Conservation (phyloP, 2,113 vertebrate species). For the Bambusicola thoracicus region DNA sequence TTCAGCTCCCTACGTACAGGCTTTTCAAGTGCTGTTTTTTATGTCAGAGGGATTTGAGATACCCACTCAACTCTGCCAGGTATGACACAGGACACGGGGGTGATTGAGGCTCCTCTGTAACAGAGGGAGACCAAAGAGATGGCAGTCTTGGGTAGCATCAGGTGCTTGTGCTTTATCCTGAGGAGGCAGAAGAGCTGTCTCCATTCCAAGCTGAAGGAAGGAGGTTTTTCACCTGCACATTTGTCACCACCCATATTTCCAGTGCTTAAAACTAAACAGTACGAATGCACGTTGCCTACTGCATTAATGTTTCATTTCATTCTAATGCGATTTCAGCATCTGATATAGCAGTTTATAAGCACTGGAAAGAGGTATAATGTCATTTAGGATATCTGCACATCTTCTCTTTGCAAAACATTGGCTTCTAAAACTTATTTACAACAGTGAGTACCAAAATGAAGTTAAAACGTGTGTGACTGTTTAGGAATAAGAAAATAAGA, state of each 20-base stretch:
- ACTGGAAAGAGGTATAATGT: slow-evolving; percentile 21
- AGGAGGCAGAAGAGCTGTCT: not conserved
- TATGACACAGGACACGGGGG: not conserved
- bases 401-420: slow-evolving; percentile 32
- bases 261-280: not conserved
- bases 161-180: not conserved
- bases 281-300: not conserved
- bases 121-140: not conserved
- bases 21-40: not conserved
- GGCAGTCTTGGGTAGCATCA: not conserved
- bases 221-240: not conserved
- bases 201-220: not conserved
- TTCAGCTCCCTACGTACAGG: not conserved
- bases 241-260: not conserved
- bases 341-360: not conserved
- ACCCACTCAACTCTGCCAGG: not conserved
- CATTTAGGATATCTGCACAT: slow-evolving; percentile 50
- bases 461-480: slow-evolving; percentile 33
- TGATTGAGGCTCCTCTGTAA: not conserved
- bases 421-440: slow-evolving; percentile 32
- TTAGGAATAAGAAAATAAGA: slow-evolving; percentile 41
- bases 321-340: slow-evolving; percentile 29
- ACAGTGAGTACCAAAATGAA: not conserved
- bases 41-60: not conserved
- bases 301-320: not conserved